phyloP scores from a whole-genome alignment of 2,113 vertebrate genomes.

The Cyrtonyx montezumae region DNA sequence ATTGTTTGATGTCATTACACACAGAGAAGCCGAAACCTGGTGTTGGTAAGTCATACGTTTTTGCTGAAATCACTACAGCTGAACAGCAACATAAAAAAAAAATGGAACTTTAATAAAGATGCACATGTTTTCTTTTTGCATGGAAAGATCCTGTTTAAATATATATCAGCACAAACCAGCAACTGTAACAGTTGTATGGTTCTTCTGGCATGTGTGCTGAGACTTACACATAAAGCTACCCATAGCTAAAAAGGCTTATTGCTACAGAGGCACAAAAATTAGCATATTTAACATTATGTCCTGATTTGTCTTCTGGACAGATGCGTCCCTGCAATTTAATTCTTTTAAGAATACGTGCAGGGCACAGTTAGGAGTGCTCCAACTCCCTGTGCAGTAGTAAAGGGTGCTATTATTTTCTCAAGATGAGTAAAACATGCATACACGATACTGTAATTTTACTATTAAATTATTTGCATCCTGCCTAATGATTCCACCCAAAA shows the following conservation, averaged over 20 bases:
- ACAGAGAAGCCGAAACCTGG: not conserved
- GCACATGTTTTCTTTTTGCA: not conserved
- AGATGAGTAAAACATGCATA: not conserved
- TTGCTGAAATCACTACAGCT: not conserved
- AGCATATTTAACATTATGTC: not conserved
- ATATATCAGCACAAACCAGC: not conserved
- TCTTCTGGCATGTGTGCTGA: not conserved
- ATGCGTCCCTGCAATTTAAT: not conserved
- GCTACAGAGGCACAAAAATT: not conserved
- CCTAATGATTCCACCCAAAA: not conserved
- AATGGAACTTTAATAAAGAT: not conserved
- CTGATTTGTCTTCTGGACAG: not conserved
- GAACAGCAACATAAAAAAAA: not conserved
- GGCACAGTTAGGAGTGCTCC: conserved; percentile 32
- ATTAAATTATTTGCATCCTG: not conserved
- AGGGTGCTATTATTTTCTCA: not conserved
- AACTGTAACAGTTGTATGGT: not conserved
- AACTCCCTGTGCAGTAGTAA: not conserved
- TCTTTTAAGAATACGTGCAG: conserved; percentile 26
- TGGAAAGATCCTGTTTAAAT: not conserved
- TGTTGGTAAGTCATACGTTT: not conserved
- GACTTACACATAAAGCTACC: not conserved
- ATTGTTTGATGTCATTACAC: not conserved
- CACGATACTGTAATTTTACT: not conserved
- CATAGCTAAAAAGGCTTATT: not conserved